These are phyloP conservation scores for Chrysina gloriosa DNA, from an alignment of 2,888 invertebrate species.

Conservation along the genomic window DNA sequence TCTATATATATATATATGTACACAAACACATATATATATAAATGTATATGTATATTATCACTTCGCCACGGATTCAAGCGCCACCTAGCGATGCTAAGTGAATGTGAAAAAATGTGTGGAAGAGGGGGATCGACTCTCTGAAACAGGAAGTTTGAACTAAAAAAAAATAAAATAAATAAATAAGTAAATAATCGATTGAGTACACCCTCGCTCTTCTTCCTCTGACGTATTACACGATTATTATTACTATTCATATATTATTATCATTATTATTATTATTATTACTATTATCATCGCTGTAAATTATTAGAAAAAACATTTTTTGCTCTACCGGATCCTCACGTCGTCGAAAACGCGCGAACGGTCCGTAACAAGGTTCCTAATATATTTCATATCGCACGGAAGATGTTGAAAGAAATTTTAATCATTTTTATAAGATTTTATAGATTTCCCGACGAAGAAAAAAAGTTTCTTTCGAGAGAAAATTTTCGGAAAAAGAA, in stretches of 20 bases:
- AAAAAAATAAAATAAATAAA: conserved; percentile 18
- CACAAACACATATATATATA: too few relatives aligned
- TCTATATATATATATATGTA: too few relatives aligned
- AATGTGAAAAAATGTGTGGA: conserved; percentile 60
- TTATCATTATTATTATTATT: conserved; percentile 56
- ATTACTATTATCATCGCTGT: conserved; percentile 52
- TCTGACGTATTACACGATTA: conserved; percentile 67
- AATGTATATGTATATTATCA: too few relatives aligned
- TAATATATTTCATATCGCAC: conserved; percentile 66
- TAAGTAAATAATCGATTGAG: conserved; percentile 46
- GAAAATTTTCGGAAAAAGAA: too few relatives aligned
- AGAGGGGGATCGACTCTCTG: conserved; percentile 34
- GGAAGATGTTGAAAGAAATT: conserved; percentile 35
- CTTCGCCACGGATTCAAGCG: conserved; percentile 31
- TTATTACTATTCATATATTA: conserved; percentile 67
- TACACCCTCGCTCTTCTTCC: conserved; percentile 56
- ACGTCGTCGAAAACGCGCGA: too few relatives aligned
- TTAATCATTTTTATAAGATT: too few relatives aligned
- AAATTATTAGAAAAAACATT: too few relatives aligned
- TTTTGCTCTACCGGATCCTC: conserved; percentile 55
- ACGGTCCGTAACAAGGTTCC: conserved; percentile 63
- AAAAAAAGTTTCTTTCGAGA: too few relatives aligned
- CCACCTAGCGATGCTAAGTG: conserved; percentile 64
- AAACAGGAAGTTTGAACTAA: conserved; percentile 14
- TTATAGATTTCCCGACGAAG: conserved; percentile 24